Conservation (phyloP, 2,113 vertebrate species). For the Mohoua ochrocephala region DNA sequence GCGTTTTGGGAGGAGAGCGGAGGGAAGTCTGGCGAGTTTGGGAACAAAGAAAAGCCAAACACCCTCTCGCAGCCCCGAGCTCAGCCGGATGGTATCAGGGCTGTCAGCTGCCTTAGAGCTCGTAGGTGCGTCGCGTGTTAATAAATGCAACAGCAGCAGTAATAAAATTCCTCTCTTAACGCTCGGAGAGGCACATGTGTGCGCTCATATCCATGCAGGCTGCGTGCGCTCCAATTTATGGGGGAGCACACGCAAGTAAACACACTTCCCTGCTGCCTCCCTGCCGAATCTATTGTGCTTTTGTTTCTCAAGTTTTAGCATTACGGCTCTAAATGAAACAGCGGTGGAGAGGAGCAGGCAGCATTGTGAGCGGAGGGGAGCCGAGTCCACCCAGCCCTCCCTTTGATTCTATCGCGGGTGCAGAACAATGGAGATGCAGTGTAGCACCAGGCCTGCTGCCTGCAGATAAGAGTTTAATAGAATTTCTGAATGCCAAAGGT, state of each 20-base stretch:
- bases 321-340: not conserved
- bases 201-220: not conserved
- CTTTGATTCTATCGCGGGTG: conserved; percentile 84
- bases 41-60: conserved; percentile 13
- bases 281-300: not conserved
- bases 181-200: not conserved
- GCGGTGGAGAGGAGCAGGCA: not conserved
- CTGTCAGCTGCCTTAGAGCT: not conserved
- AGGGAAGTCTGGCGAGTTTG: not conserved
- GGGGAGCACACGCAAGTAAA: not conserved
- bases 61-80: not conserved
- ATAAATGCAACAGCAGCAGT: conserved; percentile 1
- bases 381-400: conserved; percentile 78
- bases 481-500: conserved; percentile 93
- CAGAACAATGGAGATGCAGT: conserved; percentile 86
- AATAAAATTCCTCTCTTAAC: not conserved
- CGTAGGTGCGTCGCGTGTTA: not conserved
- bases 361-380: conserved; percentile 74
- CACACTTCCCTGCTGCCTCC: not conserved
- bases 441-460: conserved; percentile 85
- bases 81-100: not conserved
- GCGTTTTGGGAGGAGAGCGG: not conserved
- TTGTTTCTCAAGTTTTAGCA: conserved; percentile 45
- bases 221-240: not conserved
- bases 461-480: conserved; percentile 96